phyloP scores from a whole-genome alignment of 1,140 invertebrate species.

The Brachionus manjavacas region DNA sequence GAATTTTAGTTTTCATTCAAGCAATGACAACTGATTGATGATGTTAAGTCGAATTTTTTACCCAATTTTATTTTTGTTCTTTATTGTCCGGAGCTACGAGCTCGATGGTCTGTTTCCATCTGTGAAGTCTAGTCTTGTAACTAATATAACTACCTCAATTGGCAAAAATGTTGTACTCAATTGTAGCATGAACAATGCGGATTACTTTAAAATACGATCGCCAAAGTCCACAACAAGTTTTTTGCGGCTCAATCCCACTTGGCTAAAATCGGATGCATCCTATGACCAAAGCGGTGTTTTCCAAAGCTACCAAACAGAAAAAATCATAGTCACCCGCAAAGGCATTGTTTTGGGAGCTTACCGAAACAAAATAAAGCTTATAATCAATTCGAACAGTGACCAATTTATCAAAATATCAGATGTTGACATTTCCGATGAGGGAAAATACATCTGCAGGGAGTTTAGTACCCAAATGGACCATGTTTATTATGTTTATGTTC shows the following conservation, averaged over 20 bases:
- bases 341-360: neutral
- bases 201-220: neutral
- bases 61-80: neutral
- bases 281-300: neutral
- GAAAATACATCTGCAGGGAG: conserved; percentile 28
- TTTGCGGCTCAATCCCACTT: conserved; percentile 20
- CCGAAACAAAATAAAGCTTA: neutral
- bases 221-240: neutral
- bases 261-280: neutral
- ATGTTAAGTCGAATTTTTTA: neutral
- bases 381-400: neutral
- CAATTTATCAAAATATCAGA: neutral
- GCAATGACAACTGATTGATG: neutral
- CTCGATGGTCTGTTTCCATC: neutral
- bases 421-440: conserved; percentile 5
- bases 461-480: conserved; percentile 22
- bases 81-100: neutral
- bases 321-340: conserved; percentile 29
- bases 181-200: neutral
- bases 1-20: neutral
- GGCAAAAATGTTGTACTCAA: neutral
- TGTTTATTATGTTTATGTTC: neutral
- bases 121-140: neutral
- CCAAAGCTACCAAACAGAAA: conserved; percentile 8
- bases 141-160: conserved; percentile 2